Evolutionary conservation across 1,140 invertebrate genomes (phyloP), one percentile per base, ranked within the genome.

Genomic region (Musca domestica): DNA sequence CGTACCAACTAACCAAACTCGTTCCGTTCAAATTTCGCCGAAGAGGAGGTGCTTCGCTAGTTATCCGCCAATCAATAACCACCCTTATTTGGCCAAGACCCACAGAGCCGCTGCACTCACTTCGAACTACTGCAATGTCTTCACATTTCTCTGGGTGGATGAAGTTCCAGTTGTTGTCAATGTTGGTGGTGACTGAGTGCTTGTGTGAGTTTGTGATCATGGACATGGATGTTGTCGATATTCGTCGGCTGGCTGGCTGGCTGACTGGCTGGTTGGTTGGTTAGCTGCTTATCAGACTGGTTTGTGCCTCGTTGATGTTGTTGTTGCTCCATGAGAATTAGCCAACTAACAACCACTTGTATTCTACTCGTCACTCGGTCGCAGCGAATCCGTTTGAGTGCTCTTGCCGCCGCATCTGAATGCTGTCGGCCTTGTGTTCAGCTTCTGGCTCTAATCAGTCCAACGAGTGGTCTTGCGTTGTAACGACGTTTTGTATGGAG

Each of bases 391-490:
- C 34, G 10, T 41, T 41, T 41, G 34, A 41, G 10, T 41, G 34
- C 34, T 41, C 6, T 41, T 9, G 5, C 34, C 34, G 34, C 34
- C 34, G 34, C 34, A 41, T 41, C 34, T 41, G 34, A 41, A 41
- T 41, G 34, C 10, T 41, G 10, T 12, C 10, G 34, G 34, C 34
- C 25, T n/a, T 27, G 46, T 49, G 46, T 52, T 65, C 49, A 49
- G n/a, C 30, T n/a, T 30, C 67, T 51, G 67, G 46, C 58, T 68
- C 47, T 25, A 20, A 41, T 68, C 41, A 68, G 67, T 68, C 64
- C 51, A 68, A 64, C 67, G 67, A 64, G 67, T 63, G 63, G 67
- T 68, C 67, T 68, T 68, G 67, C 61, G 61, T 48, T 68, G 67
- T 68, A 27, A 47, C 49, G 41, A 68, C 67, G 67, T 68, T 41